Conservation (phyloP, 2,797 vertebrate genomes). For the Cossypha caffra region DNA sequence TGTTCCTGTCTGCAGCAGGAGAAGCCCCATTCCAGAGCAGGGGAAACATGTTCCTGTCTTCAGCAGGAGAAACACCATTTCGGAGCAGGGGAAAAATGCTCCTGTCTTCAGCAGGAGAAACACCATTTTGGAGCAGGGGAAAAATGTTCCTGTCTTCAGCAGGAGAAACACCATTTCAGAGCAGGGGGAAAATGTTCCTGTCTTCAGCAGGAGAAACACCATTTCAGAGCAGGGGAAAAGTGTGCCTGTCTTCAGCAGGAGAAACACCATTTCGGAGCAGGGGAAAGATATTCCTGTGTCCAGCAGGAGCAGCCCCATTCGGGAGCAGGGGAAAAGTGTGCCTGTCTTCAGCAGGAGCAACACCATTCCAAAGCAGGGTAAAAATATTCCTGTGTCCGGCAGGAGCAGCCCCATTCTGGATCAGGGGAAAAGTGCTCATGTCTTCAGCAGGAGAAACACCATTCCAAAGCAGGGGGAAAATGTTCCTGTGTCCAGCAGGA, state of each 20-base stretch:
- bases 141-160: rapidly evolving
- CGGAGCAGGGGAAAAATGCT: too few species aligned
- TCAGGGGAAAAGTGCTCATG: too few species aligned
- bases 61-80: not conserved
- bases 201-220: not conserved
- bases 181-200: rapidly evolving
- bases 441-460: too few species aligned
- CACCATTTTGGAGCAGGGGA: too few species aligned
- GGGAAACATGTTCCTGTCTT: rapidly evolving
- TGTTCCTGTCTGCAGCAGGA: rapidly evolving
- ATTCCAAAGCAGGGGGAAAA: rapidly evolving
- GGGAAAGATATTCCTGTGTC: not conserved
- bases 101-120: too few species aligned
- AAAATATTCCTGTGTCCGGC: not conserved
- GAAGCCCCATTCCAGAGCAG: rapidly evolving
- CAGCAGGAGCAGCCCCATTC: rapidly evolving
- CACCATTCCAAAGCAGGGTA: rapidly evolving
- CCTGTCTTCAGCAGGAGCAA: rapidly evolving
- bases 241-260: too few species aligned
- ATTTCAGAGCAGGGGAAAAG: too few species aligned
- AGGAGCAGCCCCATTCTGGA: too few species aligned
- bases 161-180: rapidly evolving
- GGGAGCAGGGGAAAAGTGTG: rapidly evolving
- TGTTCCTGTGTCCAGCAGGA: rapidly evolving
- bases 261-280: too few species aligned